Evolutionary conservation across 2,888 invertebrate genomes (phyloP).

Genomic region (Lottia scabra): DNA sequence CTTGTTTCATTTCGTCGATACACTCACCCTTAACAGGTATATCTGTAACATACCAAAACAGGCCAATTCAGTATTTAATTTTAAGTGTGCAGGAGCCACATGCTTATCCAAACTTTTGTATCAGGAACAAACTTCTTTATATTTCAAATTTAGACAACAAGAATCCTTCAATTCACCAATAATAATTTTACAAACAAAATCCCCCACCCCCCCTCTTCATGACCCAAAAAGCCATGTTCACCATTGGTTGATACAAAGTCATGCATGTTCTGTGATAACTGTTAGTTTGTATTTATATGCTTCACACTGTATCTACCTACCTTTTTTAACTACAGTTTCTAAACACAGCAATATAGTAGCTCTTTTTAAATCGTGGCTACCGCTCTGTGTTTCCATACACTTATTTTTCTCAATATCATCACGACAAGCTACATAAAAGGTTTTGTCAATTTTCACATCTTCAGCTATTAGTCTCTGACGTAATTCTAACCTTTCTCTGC

Average conservation of each 20-base stretch:
- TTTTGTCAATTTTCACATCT: constrained; percentile 91
- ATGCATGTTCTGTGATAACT: no score
- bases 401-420: constrained; percentile 88
- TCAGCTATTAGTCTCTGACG: constrained; percentile 89
- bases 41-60: constrained; percentile 32
- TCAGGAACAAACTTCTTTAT: no score
- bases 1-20: constrained; percentile 88
- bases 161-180: no score
- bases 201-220: no score
- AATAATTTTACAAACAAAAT: no score
- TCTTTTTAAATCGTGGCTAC: constrained; percentile 79
- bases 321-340: constrained; percentile 74
- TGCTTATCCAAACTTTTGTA: no score
- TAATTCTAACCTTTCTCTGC: constrained; percentile 85
- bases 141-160: no score
- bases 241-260: no score
- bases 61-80: no score
- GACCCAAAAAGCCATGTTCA: no score
- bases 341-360: constrained; percentile 93
- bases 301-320: constrained; percentile 52
- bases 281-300: no score
- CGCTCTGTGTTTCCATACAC: constrained; percentile 81
- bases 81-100: no score
- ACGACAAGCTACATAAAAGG: constrained; percentile 87
- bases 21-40: constrained; percentile 75